phyloP scores from a whole-genome alignment of 64 coral and sea anemone species.

The Stylophora pistillata region DNA sequence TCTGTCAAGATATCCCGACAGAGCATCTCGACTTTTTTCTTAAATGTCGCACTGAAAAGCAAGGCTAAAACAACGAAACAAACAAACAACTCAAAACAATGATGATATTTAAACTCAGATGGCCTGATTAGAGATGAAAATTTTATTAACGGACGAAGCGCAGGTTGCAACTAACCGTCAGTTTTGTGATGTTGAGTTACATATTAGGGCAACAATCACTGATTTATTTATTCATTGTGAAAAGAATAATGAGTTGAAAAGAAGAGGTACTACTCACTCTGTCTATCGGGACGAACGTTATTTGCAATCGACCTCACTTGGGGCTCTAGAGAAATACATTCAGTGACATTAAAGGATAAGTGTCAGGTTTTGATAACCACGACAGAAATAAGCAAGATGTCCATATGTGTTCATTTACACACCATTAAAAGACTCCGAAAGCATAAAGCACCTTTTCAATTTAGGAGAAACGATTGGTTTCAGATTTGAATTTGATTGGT shows the following conservation, averaged over 20 bases:
- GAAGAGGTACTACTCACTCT: slow-evolving; percentile 69
- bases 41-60: slow-evolving; percentile 97
- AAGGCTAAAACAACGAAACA: slow-evolving; percentile 54
- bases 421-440: too few species aligned
- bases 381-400: not conserved
- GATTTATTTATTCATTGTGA: too few species aligned
- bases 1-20: slow-evolving; percentile 92
- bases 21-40: slow-evolving; percentile 95
- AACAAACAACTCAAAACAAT: not conserved
- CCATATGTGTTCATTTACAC: too few species aligned
- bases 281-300: slow-evolving; percentile 96
- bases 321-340: slow-evolving; percentile 52
- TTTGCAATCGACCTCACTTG: slow-evolving; percentile 97
- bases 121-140: too few species aligned
- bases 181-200: too few species aligned
- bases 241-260: not conserved
- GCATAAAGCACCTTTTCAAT: too few species aligned
- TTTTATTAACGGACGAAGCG: too few species aligned
- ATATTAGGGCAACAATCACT: too few species aligned
- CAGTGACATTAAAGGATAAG: not conserved
- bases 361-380: too few species aligned
- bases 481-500: not conserved
- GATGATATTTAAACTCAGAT: not conserved
- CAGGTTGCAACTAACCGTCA: too few species aligned
- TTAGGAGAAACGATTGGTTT: too few species aligned